These are phyloP conservation scores for Torymus texanus DNA, from an alignment of 2,888 invertebrate species.

Conservation along the genomic window DNA sequence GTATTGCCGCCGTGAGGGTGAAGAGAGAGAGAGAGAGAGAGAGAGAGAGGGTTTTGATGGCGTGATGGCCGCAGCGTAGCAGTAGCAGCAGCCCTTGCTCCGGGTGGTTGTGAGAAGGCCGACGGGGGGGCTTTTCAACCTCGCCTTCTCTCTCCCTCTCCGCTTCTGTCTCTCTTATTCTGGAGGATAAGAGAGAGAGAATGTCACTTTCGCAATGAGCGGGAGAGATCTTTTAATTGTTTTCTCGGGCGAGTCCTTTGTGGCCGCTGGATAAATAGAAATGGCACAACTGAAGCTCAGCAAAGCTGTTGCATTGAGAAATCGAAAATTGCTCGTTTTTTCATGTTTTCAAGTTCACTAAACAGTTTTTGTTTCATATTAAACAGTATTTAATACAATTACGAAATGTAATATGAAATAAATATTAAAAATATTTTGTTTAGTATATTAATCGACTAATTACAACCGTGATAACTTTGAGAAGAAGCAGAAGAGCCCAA, in stretches of 20 bases:
- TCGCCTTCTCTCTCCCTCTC: not conserved
- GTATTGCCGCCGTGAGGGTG: too few relatives aligned
- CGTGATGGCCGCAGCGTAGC: not conserved
- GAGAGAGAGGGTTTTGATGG: conserved; percentile 45
- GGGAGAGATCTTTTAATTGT: conserved; percentile 35
- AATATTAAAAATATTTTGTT: too few relatives aligned
- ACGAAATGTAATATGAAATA: too few relatives aligned
- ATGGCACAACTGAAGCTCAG: not conserved
- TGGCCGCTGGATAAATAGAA: not conserved
- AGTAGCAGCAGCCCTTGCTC: too few relatives aligned
- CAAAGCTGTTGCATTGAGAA: too few relatives aligned
- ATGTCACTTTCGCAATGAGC: conserved; percentile 44
- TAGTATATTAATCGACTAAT: too few relatives aligned
- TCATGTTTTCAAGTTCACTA: too few relatives aligned
- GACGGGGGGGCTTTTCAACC: conserved; percentile 9
- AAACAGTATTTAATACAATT: too few relatives aligned
- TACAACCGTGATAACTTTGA: too few relatives aligned
- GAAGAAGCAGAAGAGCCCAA: too few relatives aligned
- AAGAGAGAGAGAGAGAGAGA: conserved; percentile 43
- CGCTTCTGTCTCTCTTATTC: not conserved
- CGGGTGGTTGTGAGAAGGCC: not conserved
- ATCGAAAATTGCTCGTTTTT: too few relatives aligned
- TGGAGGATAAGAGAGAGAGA: conserved; percentile 12
- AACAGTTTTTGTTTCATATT: too few relatives aligned
- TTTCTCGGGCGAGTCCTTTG: conserved; percentile 9